Evolutionary conservation across 2,113 vertebrate species (phyloP).

Genomic region (Pygoscelis antarcticus): DNA sequence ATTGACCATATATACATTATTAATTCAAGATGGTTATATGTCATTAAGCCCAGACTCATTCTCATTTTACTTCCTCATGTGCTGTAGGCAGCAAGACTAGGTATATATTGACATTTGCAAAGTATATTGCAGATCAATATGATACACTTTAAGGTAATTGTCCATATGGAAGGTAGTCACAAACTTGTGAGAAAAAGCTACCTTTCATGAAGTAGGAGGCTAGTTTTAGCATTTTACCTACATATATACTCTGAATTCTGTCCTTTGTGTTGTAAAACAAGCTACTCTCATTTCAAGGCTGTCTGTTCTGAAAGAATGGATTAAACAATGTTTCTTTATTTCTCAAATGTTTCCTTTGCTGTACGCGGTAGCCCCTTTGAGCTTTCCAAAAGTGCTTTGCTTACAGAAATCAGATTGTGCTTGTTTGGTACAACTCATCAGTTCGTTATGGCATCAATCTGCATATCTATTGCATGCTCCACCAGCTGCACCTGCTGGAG

Average conservation of each 20-base stretch:
- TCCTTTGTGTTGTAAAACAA: neutral
- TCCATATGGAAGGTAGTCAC: neutral
- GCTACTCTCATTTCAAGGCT: neutral
- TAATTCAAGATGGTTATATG: conserved; percentile 67
- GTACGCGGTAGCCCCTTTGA: neutral
- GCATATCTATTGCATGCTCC: neutral
- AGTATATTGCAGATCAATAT: conserved; percentile 65
- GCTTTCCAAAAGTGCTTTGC: neutral
- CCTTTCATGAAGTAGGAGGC: neutral
- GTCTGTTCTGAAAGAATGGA: neutral
- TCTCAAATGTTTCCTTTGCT: neutral
- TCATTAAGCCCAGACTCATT: conserved; percentile 67
- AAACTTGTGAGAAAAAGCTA: conserved; percentile 28
- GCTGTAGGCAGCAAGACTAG: conserved; percentile 33
- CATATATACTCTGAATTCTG: neutral
- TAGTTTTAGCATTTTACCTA: conserved; percentile 15
- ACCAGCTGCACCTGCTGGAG: neutral
- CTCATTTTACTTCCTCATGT: conserved; percentile 45
- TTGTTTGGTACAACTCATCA: neutral
- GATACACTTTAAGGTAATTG: conserved; percentile 61
- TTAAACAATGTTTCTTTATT: neutral
- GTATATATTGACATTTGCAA: conserved; percentile 55
- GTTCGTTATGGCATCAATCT: neutral
- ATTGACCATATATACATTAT: conserved; percentile 74
- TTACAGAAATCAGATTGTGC: neutral